Percentiles rank a stretch among this genome's conserved stretches.
Evolutionary conservation across 1,140 invertebrate species (phyloP).

Genomic region (Trypoxylus dichotomus): DNA sequence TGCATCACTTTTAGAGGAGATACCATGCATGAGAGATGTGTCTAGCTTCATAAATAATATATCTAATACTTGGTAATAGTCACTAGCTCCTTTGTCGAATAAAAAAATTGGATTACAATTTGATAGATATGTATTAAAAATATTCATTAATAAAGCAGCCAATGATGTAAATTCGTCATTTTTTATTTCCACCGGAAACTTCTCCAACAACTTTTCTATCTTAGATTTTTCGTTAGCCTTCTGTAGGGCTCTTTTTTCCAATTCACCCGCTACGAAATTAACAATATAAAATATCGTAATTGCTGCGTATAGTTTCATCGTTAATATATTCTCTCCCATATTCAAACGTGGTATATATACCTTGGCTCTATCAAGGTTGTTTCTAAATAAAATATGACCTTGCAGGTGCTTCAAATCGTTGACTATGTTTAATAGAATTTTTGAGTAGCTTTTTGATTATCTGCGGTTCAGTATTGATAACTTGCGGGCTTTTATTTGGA

Average conservation of each 20-base stretch:
- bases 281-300: background rate
- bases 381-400: background rate
- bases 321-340: background rate
- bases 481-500: background rate
- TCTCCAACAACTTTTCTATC: conserved; percentile 46
- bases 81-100: conserved; percentile 61
- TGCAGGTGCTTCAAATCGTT: background rate
- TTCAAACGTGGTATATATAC: background rate
- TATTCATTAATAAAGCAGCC: conserved; percentile 59
- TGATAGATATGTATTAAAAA: conserved; percentile 59
- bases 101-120: conserved; percentile 65
- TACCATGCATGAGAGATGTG: conserved; percentile 61
- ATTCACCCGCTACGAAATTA: background rate
- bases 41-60: conserved; percentile 62
- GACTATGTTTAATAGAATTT: conserved; percentile 7
- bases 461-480: background rate
- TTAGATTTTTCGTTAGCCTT: conserved; percentile 49
- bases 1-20: conserved; percentile 29
- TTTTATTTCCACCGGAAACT: conserved; percentile 39
- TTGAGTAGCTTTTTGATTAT: conserved; percentile 1
- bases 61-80: conserved; percentile 56
- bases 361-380: background rate
- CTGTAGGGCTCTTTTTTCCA: conserved; percentile 46
- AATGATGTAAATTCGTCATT: conserved; percentile 59
- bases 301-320: background rate